Base-by-base conservation (phyloP, 2,888 invertebrate species). In the Apamea sordens region DNA sequence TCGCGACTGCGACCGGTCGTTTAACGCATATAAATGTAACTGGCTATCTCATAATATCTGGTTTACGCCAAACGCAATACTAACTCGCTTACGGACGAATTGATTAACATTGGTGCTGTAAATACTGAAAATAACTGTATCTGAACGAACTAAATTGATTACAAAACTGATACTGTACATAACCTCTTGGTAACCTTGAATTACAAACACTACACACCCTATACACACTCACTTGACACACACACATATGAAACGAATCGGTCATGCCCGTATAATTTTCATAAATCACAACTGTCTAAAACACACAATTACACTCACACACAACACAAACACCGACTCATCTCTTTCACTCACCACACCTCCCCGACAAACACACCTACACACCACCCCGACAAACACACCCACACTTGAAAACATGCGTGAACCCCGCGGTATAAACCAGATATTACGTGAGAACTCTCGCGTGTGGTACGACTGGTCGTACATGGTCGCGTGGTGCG, bases 401-500 rank as follows among this genome's bases (percentile, higher is more conserved):
- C 36, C 21, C 41, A 36, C 21, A 64, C 7, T 18, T 15, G 41
- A 80, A 75, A 73, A 74, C 71, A 59, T 53, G 67, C 81, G 74
- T 77, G 41, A 77, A 84, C 82, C 86, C 80, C 85, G 28, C 90
- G 95, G 94, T 93, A 93, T 94, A 96, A 96, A 97, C 95, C 97
- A 98, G 98, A 98, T 98, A 96, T 98, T 99, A 95, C 98, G 98
- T 97, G 98, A 98, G 95, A 98, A 98, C 97, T 98, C 98, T 91
- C 98, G 98, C 97, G 97, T 98, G 94, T 98, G 98, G 97, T 99
- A 99, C 97, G 99, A 99, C 97, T 99, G 99, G 99, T 99, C 99
- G 92, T 99, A 99, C 97, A 98, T 99, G 97, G 98, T 99, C 95
- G 99, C 99, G 96, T 99, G 99, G 99, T 98, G 99, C 97, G 99